Percentiles rank a stretch among this genome's conserved stretches.
These are phyloP conservation scores for Dermolepida albohirtum DNA, from an alignment of 2,888 invertebrate genomes.

Conservation along the genomic window DNA sequence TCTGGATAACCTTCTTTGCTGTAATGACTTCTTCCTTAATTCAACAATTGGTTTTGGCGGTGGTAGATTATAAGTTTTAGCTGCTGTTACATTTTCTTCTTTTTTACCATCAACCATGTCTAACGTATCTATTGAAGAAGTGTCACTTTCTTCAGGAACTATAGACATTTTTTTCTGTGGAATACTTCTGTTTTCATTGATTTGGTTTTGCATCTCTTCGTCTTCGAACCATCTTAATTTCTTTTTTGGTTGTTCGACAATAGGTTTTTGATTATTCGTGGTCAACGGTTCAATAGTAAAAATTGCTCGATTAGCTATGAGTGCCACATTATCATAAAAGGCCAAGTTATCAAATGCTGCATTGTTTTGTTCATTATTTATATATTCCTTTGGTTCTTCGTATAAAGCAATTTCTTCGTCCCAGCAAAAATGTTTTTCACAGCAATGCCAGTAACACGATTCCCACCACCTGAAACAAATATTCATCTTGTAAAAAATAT, in stretches of 20 bases:
- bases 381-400: slow-evolving; percentile 61
- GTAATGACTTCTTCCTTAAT: slow-evolving; percentile 59
- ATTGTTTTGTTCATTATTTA: slow-evolving; percentile 57
- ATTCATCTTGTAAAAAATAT: background rate
- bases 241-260: slow-evolving; percentile 48
- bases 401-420: slow-evolving; percentile 77
- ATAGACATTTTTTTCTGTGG: slow-evolving; percentile 18
- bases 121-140: slow-evolving; percentile 9
- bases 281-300: slow-evolving; percentile 63
- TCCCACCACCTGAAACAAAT: slow-evolving; percentile 73
- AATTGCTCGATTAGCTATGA: slow-evolving; percentile 62
- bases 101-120: slow-evolving; percentile 18
- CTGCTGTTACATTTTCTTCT: background rate
- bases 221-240: slow-evolving; percentile 55
- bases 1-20: slow-evolving; percentile 61
- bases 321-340: slow-evolving; percentile 64
- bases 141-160: slow-evolving; percentile 37
- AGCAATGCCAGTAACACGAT: slow-evolving; percentile 79
- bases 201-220: slow-evolving; percentile 13
- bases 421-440: slow-evolving; percentile 79
- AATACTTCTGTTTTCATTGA: slow-evolving; percentile 7
- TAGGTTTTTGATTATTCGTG: slow-evolving; percentile 47
- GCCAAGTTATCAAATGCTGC: slow-evolving; percentile 63
- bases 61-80: background rate
- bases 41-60: slow-evolving; percentile 44